Evolutionary conservation across 2,797 vertebrate genomes (phyloP).

Genomic region (Simalia tracyae): DNA sequence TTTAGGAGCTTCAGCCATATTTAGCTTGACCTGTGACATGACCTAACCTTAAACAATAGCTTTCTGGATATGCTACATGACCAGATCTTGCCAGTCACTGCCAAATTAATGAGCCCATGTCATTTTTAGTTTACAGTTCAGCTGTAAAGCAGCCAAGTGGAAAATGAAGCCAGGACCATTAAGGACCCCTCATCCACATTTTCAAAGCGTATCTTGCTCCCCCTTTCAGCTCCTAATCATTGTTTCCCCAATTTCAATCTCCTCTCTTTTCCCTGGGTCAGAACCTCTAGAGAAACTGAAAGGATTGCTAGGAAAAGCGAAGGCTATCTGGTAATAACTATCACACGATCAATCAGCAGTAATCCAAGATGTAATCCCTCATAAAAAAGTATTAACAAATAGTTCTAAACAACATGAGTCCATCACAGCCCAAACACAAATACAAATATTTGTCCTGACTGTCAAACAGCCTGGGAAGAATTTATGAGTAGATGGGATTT

Average conservation of each 20-base stretch:
- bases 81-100: conserved; percentile 88
- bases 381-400: not conserved
- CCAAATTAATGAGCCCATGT: conserved; percentile 99
- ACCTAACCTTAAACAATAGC: conserved; percentile 91
- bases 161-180: conserved; percentile 86
- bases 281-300: conserved; percentile 45
- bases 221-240: conserved; percentile 58
- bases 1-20: conserved; percentile 87
- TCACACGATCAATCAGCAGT: not conserved
- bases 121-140: conserved; percentile 93
- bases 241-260: conserved; percentile 51
- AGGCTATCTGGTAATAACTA: not conserved
- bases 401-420: not conserved
- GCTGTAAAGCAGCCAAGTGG: conserved; percentile 88
- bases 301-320: conserved; percentile 44
- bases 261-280: conserved; percentile 56
- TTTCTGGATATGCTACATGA: conserved; percentile 92
- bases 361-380: not conserved
- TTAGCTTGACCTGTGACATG: conserved; percentile 95
- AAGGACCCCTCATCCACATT: conserved; percentile 83
- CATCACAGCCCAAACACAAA: not conserved
- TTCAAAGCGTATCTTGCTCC: conserved; percentile 75
- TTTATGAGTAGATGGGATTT: not conserved
- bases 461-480: not conserved
- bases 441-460: not conserved